phyloP scores from a whole-genome alignment of 1,140 invertebrate species.

The Drosophila arizonae region DNA sequence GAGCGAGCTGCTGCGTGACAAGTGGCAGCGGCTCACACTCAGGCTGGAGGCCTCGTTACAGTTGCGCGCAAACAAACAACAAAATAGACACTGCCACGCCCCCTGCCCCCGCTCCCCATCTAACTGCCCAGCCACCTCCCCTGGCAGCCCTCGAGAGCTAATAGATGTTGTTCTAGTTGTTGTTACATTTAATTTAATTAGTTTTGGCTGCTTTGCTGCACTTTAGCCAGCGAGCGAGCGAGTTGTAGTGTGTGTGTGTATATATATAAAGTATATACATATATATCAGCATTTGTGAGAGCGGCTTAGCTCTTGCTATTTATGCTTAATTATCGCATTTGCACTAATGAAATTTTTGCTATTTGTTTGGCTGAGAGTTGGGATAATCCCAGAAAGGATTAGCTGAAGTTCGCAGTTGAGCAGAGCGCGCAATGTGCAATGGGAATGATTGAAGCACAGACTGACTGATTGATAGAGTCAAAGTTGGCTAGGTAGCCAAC shows the following conservation, averaged over 20 bases:
- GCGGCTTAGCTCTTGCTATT: background rate
- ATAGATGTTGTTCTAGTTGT: constrained; percentile 8
- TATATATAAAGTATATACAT: background rate
- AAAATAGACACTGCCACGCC: constrained; percentile 1
- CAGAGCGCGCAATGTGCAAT: no score
- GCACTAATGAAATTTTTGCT: constrained; percentile 36
- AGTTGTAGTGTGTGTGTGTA: background rate
- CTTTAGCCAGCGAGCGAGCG: background rate
- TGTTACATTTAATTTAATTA: constrained; percentile 69
- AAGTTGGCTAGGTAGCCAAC: no score
- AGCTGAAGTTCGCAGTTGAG: no score
- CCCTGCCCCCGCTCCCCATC: background rate
- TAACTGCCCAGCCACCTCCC: no score
- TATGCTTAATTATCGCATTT: constrained; percentile 39
- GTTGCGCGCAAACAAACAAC: no score
- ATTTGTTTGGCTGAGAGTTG: background rate
- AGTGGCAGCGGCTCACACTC: constrained; percentile 42
- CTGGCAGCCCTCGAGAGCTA: background rate
- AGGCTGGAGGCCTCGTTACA: no score
- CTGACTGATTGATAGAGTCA: no score
- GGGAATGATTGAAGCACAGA: no score
- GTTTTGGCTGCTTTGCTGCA: constrained; percentile 59
- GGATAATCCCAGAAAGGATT: background rate
- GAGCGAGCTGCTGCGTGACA: constrained; percentile 42
- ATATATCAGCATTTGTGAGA: background rate